Evolutionary conservation across 2,797 vertebrate genomes (phyloP).

Genomic region (Cetoscarus ocellatus): DNA sequence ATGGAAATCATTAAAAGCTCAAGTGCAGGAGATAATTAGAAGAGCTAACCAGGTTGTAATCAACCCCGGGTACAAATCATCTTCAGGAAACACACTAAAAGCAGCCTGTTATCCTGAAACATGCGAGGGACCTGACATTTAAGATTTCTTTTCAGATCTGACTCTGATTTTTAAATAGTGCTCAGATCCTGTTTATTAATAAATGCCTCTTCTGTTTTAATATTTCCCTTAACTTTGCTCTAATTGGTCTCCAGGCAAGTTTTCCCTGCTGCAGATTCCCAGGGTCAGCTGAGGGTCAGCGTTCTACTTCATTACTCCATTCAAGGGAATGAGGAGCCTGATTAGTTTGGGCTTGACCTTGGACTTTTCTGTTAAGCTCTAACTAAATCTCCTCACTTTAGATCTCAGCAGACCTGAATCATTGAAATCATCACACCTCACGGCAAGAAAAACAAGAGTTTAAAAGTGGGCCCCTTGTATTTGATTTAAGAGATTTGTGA

Average conservation of each 20-base stretch:
- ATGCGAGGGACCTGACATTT: conserved; percentile 39
- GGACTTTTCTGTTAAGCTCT: conserved; percentile 61
- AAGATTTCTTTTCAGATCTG: conserved; percentile 25
- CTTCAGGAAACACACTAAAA: conserved; percentile 41
- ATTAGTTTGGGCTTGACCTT: conserved; percentile 80
- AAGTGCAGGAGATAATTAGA: conserved; percentile 79
- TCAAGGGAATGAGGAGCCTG: conserved; percentile 70
- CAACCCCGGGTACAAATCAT: conserved; percentile 58
- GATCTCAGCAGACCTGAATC: conserved; percentile 50
- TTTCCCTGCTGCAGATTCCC: conserved; percentile 60
- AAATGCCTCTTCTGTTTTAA: conserved; percentile 51
- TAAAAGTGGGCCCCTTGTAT: conserved; percentile 1
- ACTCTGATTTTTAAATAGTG: conserved; percentile 35
- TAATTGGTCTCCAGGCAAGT: conserved; percentile 70
- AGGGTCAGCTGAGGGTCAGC: conserved; percentile 68
- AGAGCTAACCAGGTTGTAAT: conserved; percentile 76
- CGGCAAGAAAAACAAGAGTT: neutral
- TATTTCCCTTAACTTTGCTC: conserved; percentile 62
- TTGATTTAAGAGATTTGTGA: conserved; percentile 17
- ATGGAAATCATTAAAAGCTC: conserved; percentile 83
- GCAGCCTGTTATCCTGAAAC: conserved; percentile 55
- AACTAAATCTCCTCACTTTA: conserved; percentile 50
- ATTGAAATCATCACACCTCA: conserved; percentile 34
- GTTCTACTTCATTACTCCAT: conserved; percentile 78
- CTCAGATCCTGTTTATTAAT: conserved; percentile 55